Conservation (phyloP, 2,888 invertebrate genomes). For the Mythimna ferrago region DNA sequence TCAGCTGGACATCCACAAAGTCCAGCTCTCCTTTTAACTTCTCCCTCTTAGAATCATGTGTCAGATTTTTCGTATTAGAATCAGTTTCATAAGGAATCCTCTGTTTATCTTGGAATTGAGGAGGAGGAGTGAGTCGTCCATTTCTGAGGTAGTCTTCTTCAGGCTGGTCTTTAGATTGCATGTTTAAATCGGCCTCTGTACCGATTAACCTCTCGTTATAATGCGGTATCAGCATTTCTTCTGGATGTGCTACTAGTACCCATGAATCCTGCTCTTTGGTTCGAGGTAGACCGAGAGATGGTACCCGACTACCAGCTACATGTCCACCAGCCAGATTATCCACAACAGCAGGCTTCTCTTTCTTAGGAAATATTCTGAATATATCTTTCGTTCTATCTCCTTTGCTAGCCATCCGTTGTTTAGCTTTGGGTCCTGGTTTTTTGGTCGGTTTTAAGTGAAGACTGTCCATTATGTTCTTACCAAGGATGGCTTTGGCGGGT, state of each 20-base stretch:
- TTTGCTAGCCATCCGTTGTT: constrained; percentile 82
- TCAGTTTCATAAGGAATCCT: constrained; percentile 80
- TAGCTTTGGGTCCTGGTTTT: constrained; percentile 86
- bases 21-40: constrained; percentile 86
- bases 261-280: constrained; percentile 82
- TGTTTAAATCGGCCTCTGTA: constrained; percentile 74
- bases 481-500: constrained; percentile 84
- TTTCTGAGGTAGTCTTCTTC: constrained; percentile 76
- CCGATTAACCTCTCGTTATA: constrained; percentile 85
- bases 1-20: constrained; percentile 84
- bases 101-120: constrained; percentile 86
- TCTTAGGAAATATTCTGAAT: constrained; percentile 85
- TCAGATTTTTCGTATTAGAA: constrained; percentile 79
- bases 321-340: constrained; percentile 82
- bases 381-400: constrained; percentile 81
- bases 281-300: constrained; percentile 85
- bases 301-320: constrained; percentile 84
- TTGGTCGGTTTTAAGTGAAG: constrained; percentile 86
- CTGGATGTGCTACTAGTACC: constrained; percentile 86
- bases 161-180: constrained; percentile 72
- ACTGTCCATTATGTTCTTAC: constrained; percentile 88
- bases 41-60: constrained; percentile 86
- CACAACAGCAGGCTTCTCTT: constrained; percentile 80
- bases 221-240: constrained; percentile 84
- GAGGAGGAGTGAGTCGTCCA: constrained; percentile 84